These are phyloP conservation scores for Lissocephala sabroskyi DNA, from an alignment of 2,888 invertebrate species.

Conservation along the genomic window DNA sequence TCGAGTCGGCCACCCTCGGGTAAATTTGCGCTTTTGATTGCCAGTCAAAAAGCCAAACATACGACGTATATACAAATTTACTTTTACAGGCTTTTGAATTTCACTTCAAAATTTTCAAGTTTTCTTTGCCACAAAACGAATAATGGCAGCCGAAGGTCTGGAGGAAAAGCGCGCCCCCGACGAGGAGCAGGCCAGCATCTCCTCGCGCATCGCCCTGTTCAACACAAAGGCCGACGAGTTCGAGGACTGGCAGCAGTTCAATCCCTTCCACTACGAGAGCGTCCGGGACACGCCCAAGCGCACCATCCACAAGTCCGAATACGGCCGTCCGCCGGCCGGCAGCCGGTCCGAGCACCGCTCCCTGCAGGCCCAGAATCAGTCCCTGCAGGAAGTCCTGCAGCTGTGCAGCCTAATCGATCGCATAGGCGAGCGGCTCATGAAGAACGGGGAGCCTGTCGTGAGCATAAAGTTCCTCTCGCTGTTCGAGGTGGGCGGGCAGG, in stretches of 20 bases:
- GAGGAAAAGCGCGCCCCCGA: too few species aligned
- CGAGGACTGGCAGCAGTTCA: constrained; percentile 38
- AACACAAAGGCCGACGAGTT: constrained; percentile 40
- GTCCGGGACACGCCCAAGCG: constrained; percentile 40
- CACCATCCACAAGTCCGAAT: constrained; percentile 26
- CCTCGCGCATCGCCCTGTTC: constrained; percentile 42
- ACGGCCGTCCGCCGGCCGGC: constrained; percentile 39
- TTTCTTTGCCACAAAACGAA: too few species aligned
- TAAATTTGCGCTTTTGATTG: too few species aligned
- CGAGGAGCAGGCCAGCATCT: constrained; percentile 31
- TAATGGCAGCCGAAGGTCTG: too few species aligned
- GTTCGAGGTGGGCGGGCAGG: constrained; percentile 30
- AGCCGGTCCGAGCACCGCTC: constrained; percentile 42
- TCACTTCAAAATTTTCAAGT: too few species aligned
- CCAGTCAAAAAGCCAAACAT: too few species aligned
- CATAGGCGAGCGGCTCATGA: too few species aligned
- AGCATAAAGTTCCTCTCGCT: constrained; percentile 36
- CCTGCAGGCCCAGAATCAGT: constrained; percentile 28
- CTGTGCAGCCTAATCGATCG: constrained; percentile 34
- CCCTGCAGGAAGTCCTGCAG: constrained; percentile 41
- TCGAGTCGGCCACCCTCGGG: too few species aligned
- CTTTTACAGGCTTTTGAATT: too few species aligned
- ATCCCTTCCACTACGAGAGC: constrained; percentile 40
- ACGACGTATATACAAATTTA: too few species aligned
- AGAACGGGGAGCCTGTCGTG: too few species aligned